These are phyloP conservation scores for Bujurquina vittata DNA, from an alignment of 2,113 vertebrate genomes.

Conservation along the genomic window DNA sequence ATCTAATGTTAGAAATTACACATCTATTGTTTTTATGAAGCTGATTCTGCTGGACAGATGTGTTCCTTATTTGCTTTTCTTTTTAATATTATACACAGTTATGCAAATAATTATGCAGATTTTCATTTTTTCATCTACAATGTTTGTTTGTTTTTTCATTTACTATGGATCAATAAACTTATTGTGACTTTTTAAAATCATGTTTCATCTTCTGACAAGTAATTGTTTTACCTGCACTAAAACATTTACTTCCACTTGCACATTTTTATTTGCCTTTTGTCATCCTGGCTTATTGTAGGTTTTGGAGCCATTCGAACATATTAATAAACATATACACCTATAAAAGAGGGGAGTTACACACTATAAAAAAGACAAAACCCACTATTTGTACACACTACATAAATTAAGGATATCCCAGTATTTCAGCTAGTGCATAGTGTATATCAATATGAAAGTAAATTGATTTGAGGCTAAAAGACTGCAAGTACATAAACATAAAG, in stretches of 20 bases:
- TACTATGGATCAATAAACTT: slow-evolving; percentile 77
- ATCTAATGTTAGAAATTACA: slow-evolving; percentile 13
- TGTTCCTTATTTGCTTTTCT: slow-evolving; percentile 76
- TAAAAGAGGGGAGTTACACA: neutral
- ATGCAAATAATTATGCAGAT: slow-evolving; percentile 64
- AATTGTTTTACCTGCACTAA: neutral
- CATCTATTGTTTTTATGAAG: slow-evolving; percentile 83
- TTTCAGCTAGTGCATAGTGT: neutral
- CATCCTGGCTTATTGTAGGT: neutral
- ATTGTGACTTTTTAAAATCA: slow-evolving; percentile 69
- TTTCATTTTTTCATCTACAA: slow-evolving; percentile 62
- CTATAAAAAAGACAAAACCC: accelerated
- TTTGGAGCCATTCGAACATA: neutral
- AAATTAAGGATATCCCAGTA: neutral
- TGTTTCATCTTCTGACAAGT: slow-evolving; percentile 56
- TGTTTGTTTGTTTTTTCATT: slow-evolving; percentile 66
- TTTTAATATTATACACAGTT: slow-evolving; percentile 60
- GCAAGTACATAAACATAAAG: neutral
- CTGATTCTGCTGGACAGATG: slow-evolving; percentile 94
- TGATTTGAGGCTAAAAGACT: neutral
- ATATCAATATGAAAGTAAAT: neutral
- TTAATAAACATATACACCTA: neutral
- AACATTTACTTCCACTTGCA: neutral
- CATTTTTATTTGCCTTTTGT: neutral
- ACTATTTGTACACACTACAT: neutral